Conservation (phyloP, 2,797 vertebrate genomes). For the Astyanax mexicanus region DNA sequence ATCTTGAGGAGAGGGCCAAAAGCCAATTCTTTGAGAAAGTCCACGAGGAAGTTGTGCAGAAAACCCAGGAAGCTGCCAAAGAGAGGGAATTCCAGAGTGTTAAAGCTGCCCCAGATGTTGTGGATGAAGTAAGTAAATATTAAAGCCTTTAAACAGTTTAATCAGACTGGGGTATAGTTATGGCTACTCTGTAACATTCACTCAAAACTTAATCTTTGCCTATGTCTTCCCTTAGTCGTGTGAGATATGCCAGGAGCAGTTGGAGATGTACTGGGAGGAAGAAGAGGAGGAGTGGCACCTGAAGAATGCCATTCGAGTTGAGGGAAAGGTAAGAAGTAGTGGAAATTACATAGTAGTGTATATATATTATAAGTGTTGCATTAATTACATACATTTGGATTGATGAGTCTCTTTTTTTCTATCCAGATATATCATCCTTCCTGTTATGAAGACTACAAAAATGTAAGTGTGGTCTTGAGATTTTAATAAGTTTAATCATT, state of each 20-base stretch:
- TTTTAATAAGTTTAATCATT: background rate
- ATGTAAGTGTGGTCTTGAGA: conserved; percentile 80
- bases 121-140: conserved; percentile 84
- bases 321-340: conserved; percentile 85
- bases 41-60: conserved; percentile 94
- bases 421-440: conserved; percentile 96
- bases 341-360: no score
- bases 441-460: conserved; percentile 97
- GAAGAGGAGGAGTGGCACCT: conserved; percentile 99
- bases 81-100: conserved; percentile 96
- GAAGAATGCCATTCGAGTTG: conserved; percentile 93
- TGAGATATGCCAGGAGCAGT: conserved; percentile 97
- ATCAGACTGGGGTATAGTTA: background rate
- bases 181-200: background rate
- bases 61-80: conserved; percentile 94
- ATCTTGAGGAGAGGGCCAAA: conserved; percentile 96
- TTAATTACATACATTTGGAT: background rate
- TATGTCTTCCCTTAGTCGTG: conserved; percentile 78
- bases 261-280: conserved; percentile 99
- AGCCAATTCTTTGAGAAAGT: conserved; percentile 98
- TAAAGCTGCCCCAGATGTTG: conserved; percentile 91
- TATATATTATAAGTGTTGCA: no score
- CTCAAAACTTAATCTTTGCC: background rate
- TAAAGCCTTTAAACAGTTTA: background rate
- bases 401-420: conserved; percentile 15